A percentile compares a stretch with the other conserved stretches of the same genome.
These are phyloP conservation scores for Melipona bicolor DNA, from an alignment of 2,888 invertebrate species.

Conservation along the genomic window DNA sequence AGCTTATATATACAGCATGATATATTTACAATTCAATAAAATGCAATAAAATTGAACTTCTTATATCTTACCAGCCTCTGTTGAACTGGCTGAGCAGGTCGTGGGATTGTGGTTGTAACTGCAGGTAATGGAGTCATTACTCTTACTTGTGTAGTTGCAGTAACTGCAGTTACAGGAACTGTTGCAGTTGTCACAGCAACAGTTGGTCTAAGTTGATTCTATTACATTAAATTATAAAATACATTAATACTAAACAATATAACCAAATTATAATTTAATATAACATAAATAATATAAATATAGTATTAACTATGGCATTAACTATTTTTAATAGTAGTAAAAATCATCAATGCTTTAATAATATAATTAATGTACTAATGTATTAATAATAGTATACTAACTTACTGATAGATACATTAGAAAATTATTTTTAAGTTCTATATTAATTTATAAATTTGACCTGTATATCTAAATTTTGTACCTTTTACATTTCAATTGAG, in stretches of 20 bases:
- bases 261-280: neutral
- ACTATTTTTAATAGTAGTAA: neutral
- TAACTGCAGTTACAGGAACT: constrained; percentile 74
- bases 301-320: neutral
- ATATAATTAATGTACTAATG: neutral
- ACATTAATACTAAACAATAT: constrained; percentile 20
- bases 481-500: neutral
- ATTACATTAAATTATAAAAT: constrained; percentile 73
- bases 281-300: neutral
- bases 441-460: neutral
- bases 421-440: neutral
- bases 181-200: constrained; percentile 80
- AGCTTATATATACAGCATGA: neutral
- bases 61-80: constrained; percentile 85
- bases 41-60: constrained; percentile 2
- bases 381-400: neutral
- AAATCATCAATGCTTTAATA: constrained; percentile 16
- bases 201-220: constrained; percentile 86
- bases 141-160: constrained; percentile 87
- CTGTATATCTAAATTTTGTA: neutral
- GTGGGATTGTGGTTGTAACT: constrained; percentile 83
- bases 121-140: constrained; percentile 86
- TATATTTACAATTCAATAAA: constrained; percentile 2
- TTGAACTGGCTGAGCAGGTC: constrained; percentile 85
- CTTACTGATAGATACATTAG: neutral